Conservation (phyloP, 2,113 vertebrate species). For the Rhea pennata region DNA sequence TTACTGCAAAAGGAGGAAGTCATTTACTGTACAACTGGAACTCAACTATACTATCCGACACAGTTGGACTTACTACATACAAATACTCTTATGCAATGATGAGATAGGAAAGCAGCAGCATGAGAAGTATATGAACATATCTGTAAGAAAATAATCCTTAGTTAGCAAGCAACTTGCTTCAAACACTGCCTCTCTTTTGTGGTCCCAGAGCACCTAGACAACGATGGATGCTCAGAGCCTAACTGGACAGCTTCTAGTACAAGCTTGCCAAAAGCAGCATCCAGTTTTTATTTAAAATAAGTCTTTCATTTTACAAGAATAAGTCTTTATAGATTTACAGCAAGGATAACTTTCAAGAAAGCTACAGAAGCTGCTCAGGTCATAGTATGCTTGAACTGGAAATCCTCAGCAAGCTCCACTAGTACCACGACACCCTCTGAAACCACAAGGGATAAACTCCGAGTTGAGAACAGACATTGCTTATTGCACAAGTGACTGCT, state of each 20-base stretch:
- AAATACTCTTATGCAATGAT: not conserved
- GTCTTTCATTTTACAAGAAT: not conserved
- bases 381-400: not conserved
- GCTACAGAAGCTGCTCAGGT: not conserved
- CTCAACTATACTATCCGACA: not conserved
- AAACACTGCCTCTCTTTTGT: not conserved
- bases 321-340: not conserved
- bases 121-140: not conserved
- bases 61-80: not conserved
- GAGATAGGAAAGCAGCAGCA: not conserved
- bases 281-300: not conserved
- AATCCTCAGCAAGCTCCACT: not conserved
- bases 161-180: not conserved
- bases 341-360: not conserved
- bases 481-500: constrained; percentile 6
- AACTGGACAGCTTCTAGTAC: not conserved
- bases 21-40: not conserved
- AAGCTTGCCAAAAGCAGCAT: not conserved
- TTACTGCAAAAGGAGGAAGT: not conserved
- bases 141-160: not conserved
- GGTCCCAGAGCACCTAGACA: not conserved
- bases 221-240: not conserved
- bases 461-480: not conserved
- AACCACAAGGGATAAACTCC: constrained; percentile 1
- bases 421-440: not conserved